phyloP scores from a whole-genome alignment of 2,113 vertebrate species.

The Urocynchramus pylzowi region DNA sequence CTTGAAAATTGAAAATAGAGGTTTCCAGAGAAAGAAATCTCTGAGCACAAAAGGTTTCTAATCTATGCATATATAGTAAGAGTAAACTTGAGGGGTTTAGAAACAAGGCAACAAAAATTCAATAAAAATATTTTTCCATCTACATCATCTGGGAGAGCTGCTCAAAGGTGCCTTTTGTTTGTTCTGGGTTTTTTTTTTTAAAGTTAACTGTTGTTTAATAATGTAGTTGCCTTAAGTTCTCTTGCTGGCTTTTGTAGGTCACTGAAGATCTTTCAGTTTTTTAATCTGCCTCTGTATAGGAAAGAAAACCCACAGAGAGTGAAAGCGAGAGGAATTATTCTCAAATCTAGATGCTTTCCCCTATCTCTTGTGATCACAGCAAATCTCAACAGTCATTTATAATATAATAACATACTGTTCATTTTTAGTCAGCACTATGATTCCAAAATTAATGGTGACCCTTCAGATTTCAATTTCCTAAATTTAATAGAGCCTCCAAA shows the following conservation, averaged over 20 bases:
- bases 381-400: conserved; percentile 34
- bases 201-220: neutral
- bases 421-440: neutral
- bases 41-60: neutral
- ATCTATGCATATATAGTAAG: neutral
- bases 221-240: neutral
- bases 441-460: neutral
- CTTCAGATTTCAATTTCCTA: neutral
- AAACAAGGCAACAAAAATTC: neutral
- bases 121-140: neutral
- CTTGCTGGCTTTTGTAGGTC: conserved; percentile 5
- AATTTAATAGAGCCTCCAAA: neutral
- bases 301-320: conserved; percentile 13
- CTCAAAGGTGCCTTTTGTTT: neutral
- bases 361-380: conserved; percentile 22
- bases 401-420: neutral
- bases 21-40: neutral
- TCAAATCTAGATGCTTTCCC: neutral
- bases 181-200: neutral
- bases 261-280: neutral
- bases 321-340: neutral
- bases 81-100: neutral
- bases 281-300: neutral
- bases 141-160: neutral
- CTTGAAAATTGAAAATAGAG: conserved; percentile 17